phyloP scores from a whole-genome alignment of 1,140 invertebrate genomes.

The Eupristina koningsbergeri region DNA sequence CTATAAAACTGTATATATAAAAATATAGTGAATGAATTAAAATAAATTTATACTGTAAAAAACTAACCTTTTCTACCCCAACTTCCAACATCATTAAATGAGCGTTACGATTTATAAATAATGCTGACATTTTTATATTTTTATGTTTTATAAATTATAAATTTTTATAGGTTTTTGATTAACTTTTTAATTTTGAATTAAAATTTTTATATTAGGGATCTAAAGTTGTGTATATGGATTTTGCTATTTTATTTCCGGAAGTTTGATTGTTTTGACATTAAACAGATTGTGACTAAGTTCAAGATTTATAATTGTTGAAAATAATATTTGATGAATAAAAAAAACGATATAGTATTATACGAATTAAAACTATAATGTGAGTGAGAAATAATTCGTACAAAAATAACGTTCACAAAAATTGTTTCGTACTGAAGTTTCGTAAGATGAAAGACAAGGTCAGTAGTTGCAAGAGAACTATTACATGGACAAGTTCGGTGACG shows the following conservation, averaged over 20 bases:
- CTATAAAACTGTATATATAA: too few species aligned
- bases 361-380: too few species aligned
- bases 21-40: too few species aligned
- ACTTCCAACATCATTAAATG: constrained; percentile 65
- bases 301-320: too few species aligned
- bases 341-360: too few species aligned
- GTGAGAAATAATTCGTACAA: too few species aligned
- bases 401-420: too few species aligned
- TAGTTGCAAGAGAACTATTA: too few species aligned
- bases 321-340: too few species aligned
- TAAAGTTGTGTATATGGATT: constrained; percentile 36
- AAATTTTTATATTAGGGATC: constrained; percentile 33
- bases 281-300: not conserved
- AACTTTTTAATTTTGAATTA: not conserved
- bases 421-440: too few species aligned
- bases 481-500: too few species aligned
- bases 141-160: constrained; percentile 9
- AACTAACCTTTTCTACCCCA: constrained; percentile 60
- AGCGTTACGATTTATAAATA: constrained; percentile 58
- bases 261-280: not conserved
- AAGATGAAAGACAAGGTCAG: too few species aligned
- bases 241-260: constrained; percentile 12
- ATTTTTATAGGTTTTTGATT: not conserved
- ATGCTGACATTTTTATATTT: constrained; percentile 54
- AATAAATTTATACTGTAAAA: not conserved